Conservation (phyloP, 2,797 vertebrate species). For the Alca torda region DNA sequence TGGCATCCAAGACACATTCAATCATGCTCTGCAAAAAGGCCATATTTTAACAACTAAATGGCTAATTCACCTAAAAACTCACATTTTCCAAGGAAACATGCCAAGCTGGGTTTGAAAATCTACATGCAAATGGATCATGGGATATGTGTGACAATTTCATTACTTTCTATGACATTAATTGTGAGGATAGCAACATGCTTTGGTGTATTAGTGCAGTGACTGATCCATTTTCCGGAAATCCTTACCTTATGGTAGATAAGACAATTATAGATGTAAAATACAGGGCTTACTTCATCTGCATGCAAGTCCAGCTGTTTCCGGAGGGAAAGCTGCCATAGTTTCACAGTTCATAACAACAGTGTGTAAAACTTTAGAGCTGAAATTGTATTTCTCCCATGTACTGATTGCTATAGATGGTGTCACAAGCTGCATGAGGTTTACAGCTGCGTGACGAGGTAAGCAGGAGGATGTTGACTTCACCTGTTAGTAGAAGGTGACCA, state of each 20-base stretch:
- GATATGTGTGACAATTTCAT: not conserved
- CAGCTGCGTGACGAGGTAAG: not conserved
- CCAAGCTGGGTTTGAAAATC: slow-evolving; percentile 17
- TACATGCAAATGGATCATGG: not conserved
- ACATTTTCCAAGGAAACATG: slow-evolving; percentile 45
- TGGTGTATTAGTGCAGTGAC: not conserved
- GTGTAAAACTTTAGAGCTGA: slow-evolving; percentile 1
- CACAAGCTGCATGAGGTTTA: not conserved
- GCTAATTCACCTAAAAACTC: not conserved
- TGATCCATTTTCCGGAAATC: not conserved
- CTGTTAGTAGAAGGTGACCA: not conserved
- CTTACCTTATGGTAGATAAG: slow-evolving; percentile 11
- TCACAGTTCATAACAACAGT: slow-evolving; percentile 35
- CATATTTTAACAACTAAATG: slow-evolving; percentile 8
- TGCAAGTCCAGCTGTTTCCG: not conserved
- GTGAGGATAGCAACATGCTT: not conserved
- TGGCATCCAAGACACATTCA: not conserved
- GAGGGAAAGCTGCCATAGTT: slow-evolving; percentile 5
- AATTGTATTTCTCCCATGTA: not conserved
- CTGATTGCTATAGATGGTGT: not conserved
- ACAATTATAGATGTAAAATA: not conserved
- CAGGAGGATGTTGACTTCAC: not conserved
- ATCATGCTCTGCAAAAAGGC: not conserved
- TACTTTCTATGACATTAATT: not conserved
- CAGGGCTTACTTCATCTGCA: not conserved